These are phyloP conservation scores for Napeogenes sylphis DNA, from an alignment of 2,888 invertebrate species.

Conservation along the genomic window DNA sequence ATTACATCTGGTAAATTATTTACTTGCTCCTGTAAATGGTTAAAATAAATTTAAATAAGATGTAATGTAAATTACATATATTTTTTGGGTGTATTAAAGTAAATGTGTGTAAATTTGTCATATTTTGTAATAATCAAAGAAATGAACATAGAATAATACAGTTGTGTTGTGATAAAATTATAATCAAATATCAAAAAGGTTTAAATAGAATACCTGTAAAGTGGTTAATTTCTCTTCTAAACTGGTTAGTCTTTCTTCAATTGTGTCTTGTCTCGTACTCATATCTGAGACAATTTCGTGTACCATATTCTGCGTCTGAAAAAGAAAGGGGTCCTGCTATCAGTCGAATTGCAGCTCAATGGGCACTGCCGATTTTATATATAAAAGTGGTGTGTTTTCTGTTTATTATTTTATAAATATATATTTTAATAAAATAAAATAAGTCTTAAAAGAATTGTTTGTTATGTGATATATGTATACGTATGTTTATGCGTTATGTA, in stretches of 20 bases:
- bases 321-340: slow-evolving; percentile 77
- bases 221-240: slow-evolving; percentile 94
- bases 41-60: slow-evolving; percentile 2
- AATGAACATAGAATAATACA: neutral
- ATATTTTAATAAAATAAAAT: neutral
- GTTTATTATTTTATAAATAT: neutral
- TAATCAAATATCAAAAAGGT: neutral
- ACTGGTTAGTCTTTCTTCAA: slow-evolving; percentile 94
- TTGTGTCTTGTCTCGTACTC: slow-evolving; percentile 93
- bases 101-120: too few species aligned
- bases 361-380: slow-evolving; percentile 54
- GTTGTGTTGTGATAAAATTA: too few species aligned
- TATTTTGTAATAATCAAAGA: neutral
- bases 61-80: too few species aligned
- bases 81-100: too few species aligned
- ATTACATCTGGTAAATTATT: slow-evolving; percentile 90
- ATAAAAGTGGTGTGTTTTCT: slow-evolving; percentile 35
- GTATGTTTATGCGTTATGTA: slow-evolving; percentile 9
- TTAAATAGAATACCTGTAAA: slow-evolving; percentile 80
- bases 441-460: neutral
- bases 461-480: neutral
- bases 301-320: slow-evolving; percentile 97
- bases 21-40: slow-evolving; percentile 82
- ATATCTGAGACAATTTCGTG: slow-evolving; percentile 99
- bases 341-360: slow-evolving; percentile 73